These are phyloP conservation scores for Phalacrocorax carbo DNA, from an alignment of 2,113 vertebrate genomes.

Conservation along the genomic window DNA sequence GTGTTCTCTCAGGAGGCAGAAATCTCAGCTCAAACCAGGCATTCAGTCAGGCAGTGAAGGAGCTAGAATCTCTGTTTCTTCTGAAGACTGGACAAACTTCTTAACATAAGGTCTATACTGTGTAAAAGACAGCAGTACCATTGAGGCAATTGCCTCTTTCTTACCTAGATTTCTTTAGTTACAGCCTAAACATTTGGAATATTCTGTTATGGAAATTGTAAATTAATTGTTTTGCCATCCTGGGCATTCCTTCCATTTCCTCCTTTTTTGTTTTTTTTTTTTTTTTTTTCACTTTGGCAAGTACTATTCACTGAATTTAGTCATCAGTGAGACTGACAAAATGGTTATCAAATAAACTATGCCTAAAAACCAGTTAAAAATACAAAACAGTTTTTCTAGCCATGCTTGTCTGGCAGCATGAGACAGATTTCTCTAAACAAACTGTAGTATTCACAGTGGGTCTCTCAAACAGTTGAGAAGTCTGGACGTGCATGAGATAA, in stretches of 20 bases:
- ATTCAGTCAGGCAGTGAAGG: neutral
- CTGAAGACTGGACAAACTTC: neutral
- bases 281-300: neutral
- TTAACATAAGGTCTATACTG: neutral
- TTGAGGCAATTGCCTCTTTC: neutral
- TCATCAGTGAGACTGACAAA: neutral
- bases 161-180: neutral
- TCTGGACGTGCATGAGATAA: neutral
- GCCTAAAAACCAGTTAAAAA: neutral
- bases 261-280: neutral
- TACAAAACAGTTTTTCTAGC: neutral
- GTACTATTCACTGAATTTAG: neutral
- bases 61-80: neutral
- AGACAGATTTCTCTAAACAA: neutral
- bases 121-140: neutral
- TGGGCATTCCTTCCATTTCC: neutral
- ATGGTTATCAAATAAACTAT: neutral
- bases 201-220: neutral
- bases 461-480: neutral
- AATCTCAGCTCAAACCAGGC: neutral
- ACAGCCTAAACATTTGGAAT: neutral
- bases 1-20: neutral
- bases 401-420: neutral
- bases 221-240: neutral
- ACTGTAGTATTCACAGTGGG: neutral